Base-by-base conservation (phyloP, 1,140 invertebrate genomes). In the Euwallacea fornicatus region DNA sequence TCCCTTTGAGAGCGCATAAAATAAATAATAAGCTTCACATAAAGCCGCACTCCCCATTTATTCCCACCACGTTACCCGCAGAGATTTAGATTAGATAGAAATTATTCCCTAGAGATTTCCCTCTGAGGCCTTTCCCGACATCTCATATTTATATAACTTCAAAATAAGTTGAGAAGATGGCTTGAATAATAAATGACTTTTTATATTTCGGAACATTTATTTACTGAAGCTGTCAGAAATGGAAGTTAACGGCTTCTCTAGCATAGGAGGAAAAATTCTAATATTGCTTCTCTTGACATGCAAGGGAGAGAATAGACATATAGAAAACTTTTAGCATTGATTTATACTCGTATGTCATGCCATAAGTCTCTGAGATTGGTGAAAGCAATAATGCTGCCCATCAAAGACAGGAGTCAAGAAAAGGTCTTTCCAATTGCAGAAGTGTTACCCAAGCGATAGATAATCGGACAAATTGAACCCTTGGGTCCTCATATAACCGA, bases 61-160 rank as follows among this genome's bases (percentile, higher is more conserved):
- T 60, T 33, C 58, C 21, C 58, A 42, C 21, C 58, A 60, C 58
- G 58, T 60, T 60, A 60, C 16, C 9, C 41, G 16, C 41, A 42
- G 58, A 42, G 58, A 60, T 60, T 60, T 60, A 42, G 41, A 60
- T 60, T 60, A 60, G 58, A 60, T 60, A 42, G 41, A 60, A 60
- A 60, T 60, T 60, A 60, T 60, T 60, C 58, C 21, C 41, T 41
- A 9, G 16, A 33, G 21, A 60, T 41, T 60, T 60, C 13, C 54
- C 16, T 56, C 16, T 15, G 54, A 56, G 16, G 54, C 16, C 58
- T 41, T 42, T 41, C 58, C 42, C 10, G 58, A 60, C 58, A 42
- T 41, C 42, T 60, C 58, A 41, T 60, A 60, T 60, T 60, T 60
- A 60, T 60, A 10, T 60, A 60, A 60, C 9, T 60, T 42, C 9